phyloP scores from a whole-genome alignment of 2,888 invertebrate genomes.

The Gonocerus acuteangulatus region DNA sequence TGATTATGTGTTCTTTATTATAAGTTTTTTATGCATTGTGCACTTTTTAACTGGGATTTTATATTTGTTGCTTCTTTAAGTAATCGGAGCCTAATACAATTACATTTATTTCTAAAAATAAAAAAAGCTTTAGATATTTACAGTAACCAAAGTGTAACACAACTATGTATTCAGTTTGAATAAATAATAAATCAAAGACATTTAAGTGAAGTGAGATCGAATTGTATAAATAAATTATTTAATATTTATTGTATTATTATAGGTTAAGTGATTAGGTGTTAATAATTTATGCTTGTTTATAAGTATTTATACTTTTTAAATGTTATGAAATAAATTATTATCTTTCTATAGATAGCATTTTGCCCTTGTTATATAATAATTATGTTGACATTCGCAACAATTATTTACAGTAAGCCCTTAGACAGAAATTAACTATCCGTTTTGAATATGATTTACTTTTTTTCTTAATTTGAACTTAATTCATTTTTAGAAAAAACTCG shows the following conservation, averaged over 20 bases:
- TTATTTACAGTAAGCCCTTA: too few species aligned
- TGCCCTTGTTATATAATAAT: too few species aligned
- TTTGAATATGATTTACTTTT: too few species aligned
- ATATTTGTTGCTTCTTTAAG: too few species aligned
- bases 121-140: background rate
- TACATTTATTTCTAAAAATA: background rate
- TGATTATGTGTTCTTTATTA: too few species aligned
- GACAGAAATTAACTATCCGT: too few species aligned
- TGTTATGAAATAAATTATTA: conserved; percentile 17
- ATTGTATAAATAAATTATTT: background rate
- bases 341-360: conserved; percentile 13
- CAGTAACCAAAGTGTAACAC: background rate
- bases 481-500: too few species aligned
- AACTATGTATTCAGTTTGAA: too few species aligned
- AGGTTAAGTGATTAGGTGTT: conserved; percentile 6
- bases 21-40: too few species aligned
- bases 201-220: conserved; percentile 15
- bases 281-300: conserved; percentile 26
- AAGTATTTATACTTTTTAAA: conserved; percentile 18
- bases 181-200: conserved; percentile 12
- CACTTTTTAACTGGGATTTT: too few species aligned
- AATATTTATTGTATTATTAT: background rate
- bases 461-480: too few species aligned
- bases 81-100: background rate
- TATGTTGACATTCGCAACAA: too few species aligned